phyloP scores from a whole-genome alignment of 1,140 invertebrate genomes.

The Pogonomyrmex californicus region DNA sequence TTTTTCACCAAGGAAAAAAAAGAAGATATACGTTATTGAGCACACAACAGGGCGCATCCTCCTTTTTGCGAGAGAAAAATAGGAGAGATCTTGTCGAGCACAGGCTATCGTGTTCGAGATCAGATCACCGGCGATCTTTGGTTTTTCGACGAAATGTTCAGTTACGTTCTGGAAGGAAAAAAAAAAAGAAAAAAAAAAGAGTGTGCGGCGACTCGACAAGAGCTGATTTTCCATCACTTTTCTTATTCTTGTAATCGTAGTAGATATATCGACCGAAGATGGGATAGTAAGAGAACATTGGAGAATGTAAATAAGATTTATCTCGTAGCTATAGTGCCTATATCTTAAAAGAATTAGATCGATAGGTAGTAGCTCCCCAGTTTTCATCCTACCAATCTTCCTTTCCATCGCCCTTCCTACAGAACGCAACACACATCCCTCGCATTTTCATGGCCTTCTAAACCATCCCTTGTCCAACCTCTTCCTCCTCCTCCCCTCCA shows the following conservation, averaged over 20 bases:
- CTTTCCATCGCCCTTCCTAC: background rate
- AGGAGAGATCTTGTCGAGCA: background rate
- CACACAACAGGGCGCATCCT: background rate
- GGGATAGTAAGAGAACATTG: constrained; percentile 37
- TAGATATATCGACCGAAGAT: constrained; percentile 49
- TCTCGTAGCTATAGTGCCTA: constrained; percentile 70
- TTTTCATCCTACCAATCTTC: constrained; percentile 23
- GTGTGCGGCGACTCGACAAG: constrained; percentile 43
- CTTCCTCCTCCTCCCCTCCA: background rate
- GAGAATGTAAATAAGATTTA: constrained; percentile 62
- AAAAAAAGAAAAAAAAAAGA: background rate
- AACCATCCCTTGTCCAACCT: background rate
- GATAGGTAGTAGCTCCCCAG: constrained; percentile 25
- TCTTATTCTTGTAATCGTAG: constrained; percentile 44
- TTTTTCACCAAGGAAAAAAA: background rate
- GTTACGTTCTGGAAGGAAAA: background rate
- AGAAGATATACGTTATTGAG: background rate
- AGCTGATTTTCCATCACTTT: constrained; percentile 50
- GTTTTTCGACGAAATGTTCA: background rate
- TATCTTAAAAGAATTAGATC: constrained; percentile 54
- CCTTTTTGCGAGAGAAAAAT: background rate
- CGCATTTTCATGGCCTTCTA: constrained; percentile 5
- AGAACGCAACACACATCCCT: background rate
- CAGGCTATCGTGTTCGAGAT: background rate
- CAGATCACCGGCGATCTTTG: background rate